phyloP scores from a whole-genome alignment of 2,113 vertebrate genomes.

The Eclectus roratus region DNA sequence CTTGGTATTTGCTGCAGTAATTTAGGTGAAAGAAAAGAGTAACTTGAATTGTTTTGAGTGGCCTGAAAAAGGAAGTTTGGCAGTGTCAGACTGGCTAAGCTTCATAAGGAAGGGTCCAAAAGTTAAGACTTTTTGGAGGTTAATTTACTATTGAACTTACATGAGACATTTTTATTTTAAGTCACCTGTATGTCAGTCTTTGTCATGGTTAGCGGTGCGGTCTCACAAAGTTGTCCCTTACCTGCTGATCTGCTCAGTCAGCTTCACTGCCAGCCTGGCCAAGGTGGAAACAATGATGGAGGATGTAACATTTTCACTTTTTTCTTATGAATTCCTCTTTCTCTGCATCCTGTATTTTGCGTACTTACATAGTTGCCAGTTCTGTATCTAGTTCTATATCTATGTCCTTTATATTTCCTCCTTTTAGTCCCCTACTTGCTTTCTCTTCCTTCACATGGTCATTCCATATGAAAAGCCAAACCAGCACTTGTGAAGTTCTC shows the following conservation, averaged over 20 bases:
- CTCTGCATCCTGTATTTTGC: not conserved
- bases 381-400: not conserved
- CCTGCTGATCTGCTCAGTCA: not conserved
- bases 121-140: not conserved
- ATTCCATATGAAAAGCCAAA: not conserved
- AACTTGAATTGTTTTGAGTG: not conserved
- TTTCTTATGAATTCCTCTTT: not conserved
- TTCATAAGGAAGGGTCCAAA: not conserved
- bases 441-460: not conserved
- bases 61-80: not conserved
- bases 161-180: not conserved
- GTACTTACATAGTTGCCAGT: not conserved
- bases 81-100: not conserved
- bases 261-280: not conserved
- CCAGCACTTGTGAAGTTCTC: not conserved
- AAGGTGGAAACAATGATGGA: not conserved
- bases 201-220: not conserved
- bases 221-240: not conserved
- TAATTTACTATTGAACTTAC: rapidly evolving
- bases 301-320: rapidly evolving
- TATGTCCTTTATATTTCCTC: not conserved
- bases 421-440: not conserved
- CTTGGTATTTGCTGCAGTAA: not conserved
- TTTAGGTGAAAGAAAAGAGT: not conserved
- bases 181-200: not conserved